phyloP scores from a whole-genome alignment of 1,140 invertebrate genomes.

The Aphelinus atriplicis region DNA sequence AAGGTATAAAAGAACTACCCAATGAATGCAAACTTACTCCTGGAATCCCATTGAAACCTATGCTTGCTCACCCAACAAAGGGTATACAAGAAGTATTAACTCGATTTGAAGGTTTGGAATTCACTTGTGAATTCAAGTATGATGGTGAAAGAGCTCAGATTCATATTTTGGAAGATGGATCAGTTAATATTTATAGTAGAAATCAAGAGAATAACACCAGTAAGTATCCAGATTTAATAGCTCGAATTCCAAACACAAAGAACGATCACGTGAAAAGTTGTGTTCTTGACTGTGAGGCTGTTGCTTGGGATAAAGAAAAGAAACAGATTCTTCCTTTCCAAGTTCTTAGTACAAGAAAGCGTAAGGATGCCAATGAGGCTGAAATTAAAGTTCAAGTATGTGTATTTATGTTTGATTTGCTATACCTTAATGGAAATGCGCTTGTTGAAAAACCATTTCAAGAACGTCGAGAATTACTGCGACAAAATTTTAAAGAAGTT shows the following conservation, averaged over 20 bases:
- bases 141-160: slow-evolving; percentile 99
- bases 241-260: slow-evolving; percentile 73
- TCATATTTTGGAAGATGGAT: slow-evolving; percentile 76
- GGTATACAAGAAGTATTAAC: slow-evolving; percentile 90
- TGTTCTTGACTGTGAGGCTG: slow-evolving; percentile 96
- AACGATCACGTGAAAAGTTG: slow-evolving; percentile 79
- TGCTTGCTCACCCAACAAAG: slow-evolving; percentile 98
- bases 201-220: slow-evolving; percentile 98
- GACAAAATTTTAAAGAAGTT: slow-evolving; percentile 78
- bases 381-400: slow-evolving; percentile 98
- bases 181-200: slow-evolving; percentile 88
- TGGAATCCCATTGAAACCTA: slow-evolving; percentile 96
- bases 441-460: slow-evolving; percentile 84
- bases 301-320: slow-evolving; percentile 93
- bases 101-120: slow-evolving; percentile 90
- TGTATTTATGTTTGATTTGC: slow-evolving; percentile 96
- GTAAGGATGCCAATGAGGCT: slow-evolving; percentile 89
- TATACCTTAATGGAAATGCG: slow-evolving; percentile 92
- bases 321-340: slow-evolving; percentile 97
- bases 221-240: slow-evolving; percentile 97
- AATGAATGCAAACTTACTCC: slow-evolving; percentile 89
- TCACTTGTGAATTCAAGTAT: slow-evolving; percentile 99
- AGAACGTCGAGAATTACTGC: slow-evolving; percentile 80
- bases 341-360: slow-evolving; percentile 93
- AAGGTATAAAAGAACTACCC: slow-evolving; percentile 83